Evolutionary conservation across 2,888 invertebrate species (phyloP).

Genomic region (Apodemia hepburni): DNA sequence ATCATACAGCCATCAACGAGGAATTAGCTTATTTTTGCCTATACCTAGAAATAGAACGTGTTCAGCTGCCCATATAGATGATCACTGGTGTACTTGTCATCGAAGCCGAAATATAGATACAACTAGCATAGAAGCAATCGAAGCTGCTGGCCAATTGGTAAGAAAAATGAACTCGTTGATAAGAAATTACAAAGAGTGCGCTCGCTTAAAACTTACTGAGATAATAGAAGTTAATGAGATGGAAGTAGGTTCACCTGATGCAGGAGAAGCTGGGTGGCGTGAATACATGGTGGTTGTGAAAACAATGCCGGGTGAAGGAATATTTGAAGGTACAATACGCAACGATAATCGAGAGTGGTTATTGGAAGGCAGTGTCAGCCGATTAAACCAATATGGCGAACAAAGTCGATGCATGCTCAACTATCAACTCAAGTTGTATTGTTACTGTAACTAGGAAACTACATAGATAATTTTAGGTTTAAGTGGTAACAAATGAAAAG

Average conservation of each 20-base stretch:
- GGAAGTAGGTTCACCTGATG: conserved; percentile 63
- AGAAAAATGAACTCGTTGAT: conserved; percentile 82
- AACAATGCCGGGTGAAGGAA: conserved; percentile 82
- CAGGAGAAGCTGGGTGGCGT: conserved; percentile 43
- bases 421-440: conserved; percentile 85
- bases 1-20: conserved; percentile 55
- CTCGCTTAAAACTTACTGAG: conserved; percentile 71
- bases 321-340: conserved; percentile 87
- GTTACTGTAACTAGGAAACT: conserved; percentile 87
- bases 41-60: conserved; percentile 86
- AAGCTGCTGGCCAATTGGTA: conserved; percentile 81
- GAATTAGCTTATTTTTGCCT: conserved; percentile 86
- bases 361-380: conserved; percentile 85
- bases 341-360: conserved; percentile 42
- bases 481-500: too few relatives aligned
- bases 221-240: conserved; percentile 62
- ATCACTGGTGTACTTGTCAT: conserved; percentile 93
- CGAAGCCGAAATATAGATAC: conserved; percentile 68
- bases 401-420: conserved; percentile 86
- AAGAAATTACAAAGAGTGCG: conserved; percentile 81
- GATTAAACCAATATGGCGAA: conserved; percentile 86
- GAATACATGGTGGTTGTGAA: conserved; percentile 81
- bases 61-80: conserved; percentile 84
- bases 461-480: too few relatives aligned
- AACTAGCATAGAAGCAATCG: conserved; percentile 66